These are phyloP conservation scores for Lucilia cuprina DNA, from an alignment of 1,140 invertebrate genomes.

Conservation along the genomic window DNA sequence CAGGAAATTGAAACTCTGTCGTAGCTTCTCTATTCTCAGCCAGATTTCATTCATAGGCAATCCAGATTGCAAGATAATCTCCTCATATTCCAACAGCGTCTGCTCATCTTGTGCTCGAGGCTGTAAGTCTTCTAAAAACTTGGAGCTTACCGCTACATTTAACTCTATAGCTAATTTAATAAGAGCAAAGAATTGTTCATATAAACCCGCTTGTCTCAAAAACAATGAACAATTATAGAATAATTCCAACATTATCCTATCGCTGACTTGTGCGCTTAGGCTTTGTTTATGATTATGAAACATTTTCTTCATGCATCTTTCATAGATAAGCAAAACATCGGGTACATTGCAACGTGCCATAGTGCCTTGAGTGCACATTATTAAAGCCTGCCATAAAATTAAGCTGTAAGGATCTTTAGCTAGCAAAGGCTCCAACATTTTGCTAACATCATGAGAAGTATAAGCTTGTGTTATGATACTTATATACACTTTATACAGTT, in stretches of 20 bases:
- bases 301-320: conserved; percentile 66
- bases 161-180: conserved; percentile 69
- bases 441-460: conserved; percentile 66
- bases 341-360: conserved; percentile 69
- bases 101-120: conserved; percentile 64
- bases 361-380: conserved; percentile 67
- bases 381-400: conserved; percentile 68
- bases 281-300: conserved; percentile 53
- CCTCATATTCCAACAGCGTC: conserved; percentile 69
- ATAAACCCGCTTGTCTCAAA: conserved; percentile 71
- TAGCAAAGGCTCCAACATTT: conserved; percentile 62
- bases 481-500: conserved; percentile 65
- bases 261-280: conserved; percentile 43
- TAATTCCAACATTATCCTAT: conserved; percentile 64
- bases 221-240: conserved; percentile 70
- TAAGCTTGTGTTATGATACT: conserved; percentile 64
- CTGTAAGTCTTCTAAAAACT: conserved; percentile 61
- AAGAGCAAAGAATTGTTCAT: conserved; percentile 71
- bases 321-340: conserved; percentile 66
- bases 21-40: conserved; percentile 70
- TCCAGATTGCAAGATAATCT: conserved; percentile 69
- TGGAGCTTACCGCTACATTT: conserved; percentile 62
- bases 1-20: conserved; percentile 70
- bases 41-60: conserved; percentile 73
- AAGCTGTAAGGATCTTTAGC: conserved; percentile 65